phyloP scores from a whole-genome alignment of 2,888 invertebrate species.

The Flexamia atlantica region DNA sequence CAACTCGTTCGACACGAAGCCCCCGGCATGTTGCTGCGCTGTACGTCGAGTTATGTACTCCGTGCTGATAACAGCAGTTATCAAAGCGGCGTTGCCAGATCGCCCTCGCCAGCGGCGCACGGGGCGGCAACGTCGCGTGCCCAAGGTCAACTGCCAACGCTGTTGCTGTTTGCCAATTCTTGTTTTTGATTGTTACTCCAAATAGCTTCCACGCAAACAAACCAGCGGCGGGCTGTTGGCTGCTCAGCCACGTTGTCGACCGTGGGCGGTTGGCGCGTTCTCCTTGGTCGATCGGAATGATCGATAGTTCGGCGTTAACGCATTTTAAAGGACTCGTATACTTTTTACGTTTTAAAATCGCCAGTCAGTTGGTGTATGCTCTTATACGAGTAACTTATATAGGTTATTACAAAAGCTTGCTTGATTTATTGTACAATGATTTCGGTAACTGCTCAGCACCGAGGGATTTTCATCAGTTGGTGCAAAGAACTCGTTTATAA shows the following conservation, averaged over 20 bases:
- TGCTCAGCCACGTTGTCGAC: neutral
- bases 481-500: too few species aligned
- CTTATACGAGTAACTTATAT: too few species aligned
- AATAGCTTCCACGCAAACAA: constrained; percentile 37
- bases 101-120: neutral
- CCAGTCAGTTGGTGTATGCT: too few species aligned
- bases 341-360: too few species aligned
- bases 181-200: constrained; percentile 50
- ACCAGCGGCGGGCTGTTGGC: neutral
- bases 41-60: neutral
- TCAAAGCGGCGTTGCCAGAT: constrained; percentile 44
- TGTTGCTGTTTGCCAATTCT: constrained; percentile 52
- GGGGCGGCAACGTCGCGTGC: constrained; percentile 24
- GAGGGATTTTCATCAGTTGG: too few species aligned
- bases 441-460: too few species aligned
- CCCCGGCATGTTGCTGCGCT: neutral
- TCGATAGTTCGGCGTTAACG: too few species aligned
- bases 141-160: constrained; percentile 44
- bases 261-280: too few species aligned
- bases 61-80: constrained; percentile 13
- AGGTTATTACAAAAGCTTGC: too few species aligned
- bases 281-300: too few species aligned
- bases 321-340: too few species aligned
- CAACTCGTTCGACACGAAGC: neutral
- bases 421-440: too few species aligned